Evolutionary conservation across 2,888 invertebrate genomes (phyloP).

Genomic region (Cotesia congregata): DNA sequence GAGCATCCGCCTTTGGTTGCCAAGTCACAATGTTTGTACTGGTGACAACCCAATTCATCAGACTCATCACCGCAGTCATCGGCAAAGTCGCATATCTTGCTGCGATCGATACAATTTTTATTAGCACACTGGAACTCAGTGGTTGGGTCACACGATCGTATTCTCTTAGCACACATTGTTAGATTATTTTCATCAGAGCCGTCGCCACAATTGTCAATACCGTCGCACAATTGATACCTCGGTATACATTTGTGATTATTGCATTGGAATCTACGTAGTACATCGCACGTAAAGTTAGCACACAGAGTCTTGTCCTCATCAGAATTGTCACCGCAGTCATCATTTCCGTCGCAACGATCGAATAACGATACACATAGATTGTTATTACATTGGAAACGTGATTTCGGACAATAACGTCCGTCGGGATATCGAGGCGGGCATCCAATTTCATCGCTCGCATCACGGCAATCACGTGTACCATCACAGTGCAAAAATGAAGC

Average conservation of each 20-base stretch:
- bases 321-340: conserved; percentile 93
- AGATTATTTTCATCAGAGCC: conserved; percentile 96
- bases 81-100: conserved; percentile 87
- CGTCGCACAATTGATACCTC: conserved; percentile 89
- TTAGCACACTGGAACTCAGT: conserved; percentile 91
- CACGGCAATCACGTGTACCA: conserved; percentile 89
- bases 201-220: conserved; percentile 93
- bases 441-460: conserved; percentile 90
- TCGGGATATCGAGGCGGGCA: conserved; percentile 92
- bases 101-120: conserved; percentile 84
- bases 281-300: conserved; percentile 88
- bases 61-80: conserved; percentile 93
- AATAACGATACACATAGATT: conserved; percentile 91
- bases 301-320: conserved; percentile 88
- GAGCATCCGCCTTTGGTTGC: conserved; percentile 85
- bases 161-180: conserved; percentile 85
- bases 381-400: conserved; percentile 92
- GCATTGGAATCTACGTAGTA: conserved; percentile 89
- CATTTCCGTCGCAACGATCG: conserved; percentile 93
- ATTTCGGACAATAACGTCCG: conserved; percentile 90
- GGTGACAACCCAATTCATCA: conserved; percentile 90
- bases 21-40: conserved; percentile 68
- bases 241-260: conserved; percentile 90
- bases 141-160: conserved; percentile 82
- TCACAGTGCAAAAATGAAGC: conserved; percentile 90